A percentile compares a stretch with the other conserved stretches of the same genome.
These are phyloP conservation scores for Scaptodrosophila lebanonensis DNA, from an alignment of 1,140 invertebrate species.

Conservation along the genomic window DNA sequence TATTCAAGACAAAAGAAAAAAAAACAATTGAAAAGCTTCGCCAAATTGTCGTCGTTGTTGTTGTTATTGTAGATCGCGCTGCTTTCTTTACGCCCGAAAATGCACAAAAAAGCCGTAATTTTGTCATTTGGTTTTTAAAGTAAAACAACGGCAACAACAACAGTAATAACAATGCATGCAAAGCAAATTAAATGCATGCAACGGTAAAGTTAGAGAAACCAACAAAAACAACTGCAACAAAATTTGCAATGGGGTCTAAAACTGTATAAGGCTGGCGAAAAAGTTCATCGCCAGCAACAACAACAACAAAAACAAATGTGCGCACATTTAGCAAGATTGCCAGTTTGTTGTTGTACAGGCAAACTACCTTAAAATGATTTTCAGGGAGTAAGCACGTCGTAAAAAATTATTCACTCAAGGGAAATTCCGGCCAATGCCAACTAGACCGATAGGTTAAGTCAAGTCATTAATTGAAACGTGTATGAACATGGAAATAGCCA, in stretches of 20 bases:
- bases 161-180: too few relatives aligned
- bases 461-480: too few relatives aligned
- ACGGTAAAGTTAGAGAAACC: constrained; percentile 26
- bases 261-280: constrained; percentile 9
- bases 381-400: too few relatives aligned
- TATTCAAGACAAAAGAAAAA: constrained; percentile 5
- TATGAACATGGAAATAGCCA: too few relatives aligned
- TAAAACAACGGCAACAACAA: constrained; percentile 19
- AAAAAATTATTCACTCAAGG: too few relatives aligned
- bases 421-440: too few relatives aligned
- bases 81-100: constrained; percentile 20
- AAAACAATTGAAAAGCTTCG: constrained; percentile 15
- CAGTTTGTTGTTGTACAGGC: constrained; percentile 13
- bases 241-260: constrained; percentile 3
- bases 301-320: constrained; percentile 27
- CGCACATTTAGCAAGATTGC: constrained; percentile 33
- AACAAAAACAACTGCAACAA: constrained; percentile 6
- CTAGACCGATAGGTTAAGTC: too few relatives aligned
- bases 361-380: not conserved
- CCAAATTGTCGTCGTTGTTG: constrained; percentile 14
- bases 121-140: constrained; percentile 15
- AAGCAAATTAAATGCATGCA: too few relatives aligned
- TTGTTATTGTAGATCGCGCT: constrained; percentile 10
- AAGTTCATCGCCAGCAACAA: constrained; percentile 39
- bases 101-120: constrained; percentile 42